Evolutionary conservation across 64 coral and sea anemone species (phyloP), one percentile per base, ranked within the genome.

Genomic region (Dendrophyllia cribrosa): DNA sequence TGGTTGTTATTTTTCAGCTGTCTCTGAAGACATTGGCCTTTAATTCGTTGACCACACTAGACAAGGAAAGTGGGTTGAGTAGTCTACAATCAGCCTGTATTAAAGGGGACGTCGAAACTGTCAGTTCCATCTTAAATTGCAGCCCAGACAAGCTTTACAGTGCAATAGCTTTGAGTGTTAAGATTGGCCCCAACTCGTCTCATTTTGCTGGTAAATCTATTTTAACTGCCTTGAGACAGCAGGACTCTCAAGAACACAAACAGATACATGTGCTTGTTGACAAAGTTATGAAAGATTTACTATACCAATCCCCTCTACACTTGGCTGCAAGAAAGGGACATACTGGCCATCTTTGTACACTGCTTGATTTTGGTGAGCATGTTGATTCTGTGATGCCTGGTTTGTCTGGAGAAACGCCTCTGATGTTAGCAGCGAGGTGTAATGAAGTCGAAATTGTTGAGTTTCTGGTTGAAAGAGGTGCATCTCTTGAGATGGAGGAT

Each of bases 61-160:
- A 8, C 22, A 48, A 24, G 47, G 65, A 58, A 44, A 56, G 3
- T 56, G 93, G 93, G 0, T 50, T 90, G 3, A 95, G 93, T 65
- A 71, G 66, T 63, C 55, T 95, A 10, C 93, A 95, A 5, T 79
- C 93, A n/a, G 88, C 74, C 61, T 95, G 93, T 47, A 86, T 95
- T 13, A 55, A 86, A 82, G 93, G 88, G 1, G 88, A 95, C 24
- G 70, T 90, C 76, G 51, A 86, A 1, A 77, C 93, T 13, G 23
- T 90, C 2, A 81, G 74, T 7, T 48, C 90, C 1, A 79, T 95
- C 46, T 56, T 95, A 9, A 71, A 82, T 60, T 76, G 48, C 17
- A 95, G 93, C 51, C 93, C 93, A 45, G 59, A 80, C 20, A 66
- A 71, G 16, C 22, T 95, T 19, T 87, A 95, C 43, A 95, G 78